A percentile compares a stretch with the other conserved stretches of the same genome.
phyloP scores from a whole-genome alignment of 2,888 invertebrate species.

The Pheosia gnoma region DNA sequence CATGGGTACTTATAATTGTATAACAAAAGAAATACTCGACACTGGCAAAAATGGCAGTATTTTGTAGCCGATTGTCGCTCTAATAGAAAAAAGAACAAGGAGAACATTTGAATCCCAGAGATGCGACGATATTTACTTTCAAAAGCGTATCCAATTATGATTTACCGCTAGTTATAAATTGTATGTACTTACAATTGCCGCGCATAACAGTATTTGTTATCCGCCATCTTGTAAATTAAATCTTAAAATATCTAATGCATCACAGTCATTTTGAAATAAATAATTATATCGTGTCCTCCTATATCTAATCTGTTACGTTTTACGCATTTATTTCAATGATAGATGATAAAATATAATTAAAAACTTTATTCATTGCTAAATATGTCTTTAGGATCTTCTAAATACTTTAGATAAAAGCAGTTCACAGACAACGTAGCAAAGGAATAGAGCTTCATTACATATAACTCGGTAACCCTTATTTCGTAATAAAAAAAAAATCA shows the following conservation, averaged over 20 bases:
- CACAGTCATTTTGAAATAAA: not conserved
- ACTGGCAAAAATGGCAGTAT: too few species aligned
- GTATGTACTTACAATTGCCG: constrained; percentile 35
- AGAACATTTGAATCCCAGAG: too few species aligned
- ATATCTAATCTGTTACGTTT: not conserved
- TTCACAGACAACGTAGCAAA: too few species aligned
- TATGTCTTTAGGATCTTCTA: not conserved
- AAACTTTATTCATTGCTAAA: not conserved
- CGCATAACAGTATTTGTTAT: constrained; percentile 37
- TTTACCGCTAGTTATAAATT: not conserved
- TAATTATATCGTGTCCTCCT: not conserved
- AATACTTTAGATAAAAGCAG: not conserved
- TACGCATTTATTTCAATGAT: not conserved
- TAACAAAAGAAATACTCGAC: too few species aligned
- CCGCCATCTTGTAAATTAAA: constrained; percentile 27
- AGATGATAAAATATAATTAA: not conserved
- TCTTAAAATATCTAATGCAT: constrained; percentile 4
- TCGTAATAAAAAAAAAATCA: too few species aligned
- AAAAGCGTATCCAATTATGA: not conserved
- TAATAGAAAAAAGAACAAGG: too few species aligned
- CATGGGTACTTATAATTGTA: too few species aligned
- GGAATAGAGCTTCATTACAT: too few species aligned
- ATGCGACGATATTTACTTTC: too few species aligned
- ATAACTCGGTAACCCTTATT: too few species aligned
- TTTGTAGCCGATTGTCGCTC: too few species aligned